These are phyloP conservation scores for Meda fulgida DNA, from an alignment of 2,797 vertebrate species.

Conservation along the genomic window DNA sequence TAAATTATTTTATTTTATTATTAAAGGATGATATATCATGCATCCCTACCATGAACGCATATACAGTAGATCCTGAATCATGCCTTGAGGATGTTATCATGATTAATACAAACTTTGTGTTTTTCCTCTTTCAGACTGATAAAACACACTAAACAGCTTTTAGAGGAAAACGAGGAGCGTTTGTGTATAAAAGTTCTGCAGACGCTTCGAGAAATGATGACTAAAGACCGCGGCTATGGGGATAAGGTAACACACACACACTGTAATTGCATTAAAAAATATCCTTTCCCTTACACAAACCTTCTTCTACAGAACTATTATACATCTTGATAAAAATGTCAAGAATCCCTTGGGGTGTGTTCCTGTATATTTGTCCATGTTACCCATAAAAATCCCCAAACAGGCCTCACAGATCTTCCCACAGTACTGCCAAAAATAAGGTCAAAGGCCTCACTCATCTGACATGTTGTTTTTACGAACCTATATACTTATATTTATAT, in stretches of 20 bases:
- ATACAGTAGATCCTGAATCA: background rate
- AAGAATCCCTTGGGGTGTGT: background rate
- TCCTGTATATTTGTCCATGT: background rate
- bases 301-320: background rate
- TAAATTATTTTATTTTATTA: background rate
- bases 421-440: background rate
- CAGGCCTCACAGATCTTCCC: background rate
- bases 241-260: constrained; percentile 85
- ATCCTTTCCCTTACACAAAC: background rate
- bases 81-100: background rate
- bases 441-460: background rate
- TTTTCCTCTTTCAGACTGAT: constrained; percentile 83
- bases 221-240: constrained; percentile 95
- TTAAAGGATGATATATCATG: background rate
- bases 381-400: constrained; percentile 4
- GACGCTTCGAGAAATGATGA: constrained; percentile 99
- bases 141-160: constrained; percentile 96
- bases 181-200: constrained; percentile 98
- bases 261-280: background rate
- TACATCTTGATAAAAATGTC: background rate
- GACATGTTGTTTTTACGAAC: constrained; percentile 10
- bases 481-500: background rate
- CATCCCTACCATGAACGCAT: background rate
- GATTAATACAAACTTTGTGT: background rate
- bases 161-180: constrained; percentile 98